Evolutionary conservation across 2,888 invertebrate species (phyloP).

Genomic region (Rhingia rostrata): DNA sequence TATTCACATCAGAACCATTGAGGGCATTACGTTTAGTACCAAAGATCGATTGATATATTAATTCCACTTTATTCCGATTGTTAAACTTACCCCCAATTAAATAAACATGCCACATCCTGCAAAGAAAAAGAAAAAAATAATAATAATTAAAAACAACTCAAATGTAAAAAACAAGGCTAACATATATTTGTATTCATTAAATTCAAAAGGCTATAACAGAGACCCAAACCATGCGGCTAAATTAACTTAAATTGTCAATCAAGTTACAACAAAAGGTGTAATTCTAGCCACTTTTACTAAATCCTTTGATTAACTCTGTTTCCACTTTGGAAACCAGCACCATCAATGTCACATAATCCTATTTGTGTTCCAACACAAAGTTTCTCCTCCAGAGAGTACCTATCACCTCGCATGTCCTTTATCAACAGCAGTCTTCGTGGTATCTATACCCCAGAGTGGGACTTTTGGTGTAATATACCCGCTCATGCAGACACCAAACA

Average conservation of each 20-base stretch:
- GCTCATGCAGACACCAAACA: constrained; percentile 21
- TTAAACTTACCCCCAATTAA: too few species aligned
- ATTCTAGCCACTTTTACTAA: not conserved
- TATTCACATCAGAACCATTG: too few species aligned
- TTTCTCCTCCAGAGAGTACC: constrained; percentile 32
- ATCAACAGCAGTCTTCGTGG: not conserved
- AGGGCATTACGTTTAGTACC: too few species aligned
- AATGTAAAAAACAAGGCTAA: too few species aligned
- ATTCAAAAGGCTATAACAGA: not conserved
- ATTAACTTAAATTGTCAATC: constrained; percentile 34
- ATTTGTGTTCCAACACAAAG: constrained; percentile 46
- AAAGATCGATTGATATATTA: too few species aligned
- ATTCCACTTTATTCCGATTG: too few species aligned
- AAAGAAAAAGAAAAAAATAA: too few species aligned
- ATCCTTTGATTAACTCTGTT: constrained; percentile 13
- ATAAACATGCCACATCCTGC: too few species aligned
- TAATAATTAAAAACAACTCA: too few species aligned
- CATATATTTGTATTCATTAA: too few species aligned
- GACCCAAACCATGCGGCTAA: not conserved
- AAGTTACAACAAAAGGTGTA: constrained; percentile 25
- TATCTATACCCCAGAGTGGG: constrained; percentile 22
- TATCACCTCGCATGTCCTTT: constrained; percentile 28
- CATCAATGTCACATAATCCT: constrained; percentile 52
- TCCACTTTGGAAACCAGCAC: constrained; percentile 3
- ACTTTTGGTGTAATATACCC: not conserved